phyloP scores from a whole-genome alignment of 1,140 invertebrate genomes.

The Papilio dardanus region DNA sequence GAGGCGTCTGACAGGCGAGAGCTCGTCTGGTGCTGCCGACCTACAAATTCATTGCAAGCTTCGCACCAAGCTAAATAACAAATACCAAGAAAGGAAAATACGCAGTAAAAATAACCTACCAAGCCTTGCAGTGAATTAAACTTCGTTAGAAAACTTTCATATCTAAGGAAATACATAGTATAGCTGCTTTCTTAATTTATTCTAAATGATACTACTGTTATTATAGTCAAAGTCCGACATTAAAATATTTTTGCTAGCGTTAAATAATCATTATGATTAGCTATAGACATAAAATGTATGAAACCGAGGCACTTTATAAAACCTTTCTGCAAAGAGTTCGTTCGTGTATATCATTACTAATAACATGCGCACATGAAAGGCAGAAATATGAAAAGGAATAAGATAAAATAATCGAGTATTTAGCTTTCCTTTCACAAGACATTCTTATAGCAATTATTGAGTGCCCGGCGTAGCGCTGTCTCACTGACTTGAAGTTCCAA shows the following conservation, averaged over 20 bases:
- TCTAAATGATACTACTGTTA: no score
- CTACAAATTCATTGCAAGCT: slow-evolving; percentile 22
- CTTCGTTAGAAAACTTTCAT: neutral
- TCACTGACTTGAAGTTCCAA: slow-evolving; percentile 47
- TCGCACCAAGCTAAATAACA: slow-evolving; percentile 11
- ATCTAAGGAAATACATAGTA: neutral
- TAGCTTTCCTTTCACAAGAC: slow-evolving; percentile 14
- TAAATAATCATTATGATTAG: no score
- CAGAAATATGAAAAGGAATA: neutral
- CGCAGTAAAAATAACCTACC: neutral
- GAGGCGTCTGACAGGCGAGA: slow-evolving; percentile 54
- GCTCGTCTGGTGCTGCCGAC: slow-evolving; percentile 42
- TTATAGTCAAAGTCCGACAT: no score
- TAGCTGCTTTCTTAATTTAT: no score
- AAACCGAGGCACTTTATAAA: neutral
- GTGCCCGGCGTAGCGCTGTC: slow-evolving; percentile 39
- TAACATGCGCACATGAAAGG: slow-evolving; percentile 5
- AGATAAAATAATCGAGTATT: slow-evolving; percentile 22
- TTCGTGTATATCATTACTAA: slow-evolving; percentile 8
- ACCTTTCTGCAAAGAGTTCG: neutral
- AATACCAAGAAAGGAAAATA: neutral
- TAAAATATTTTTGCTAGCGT: no score
- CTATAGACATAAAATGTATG: neutral
- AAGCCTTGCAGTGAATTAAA: neutral
- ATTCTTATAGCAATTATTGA: slow-evolving; percentile 38